Base-by-base conservation (phyloP, 2,113 vertebrate genomes). In the Tautogolabrus adspersus region DNA sequence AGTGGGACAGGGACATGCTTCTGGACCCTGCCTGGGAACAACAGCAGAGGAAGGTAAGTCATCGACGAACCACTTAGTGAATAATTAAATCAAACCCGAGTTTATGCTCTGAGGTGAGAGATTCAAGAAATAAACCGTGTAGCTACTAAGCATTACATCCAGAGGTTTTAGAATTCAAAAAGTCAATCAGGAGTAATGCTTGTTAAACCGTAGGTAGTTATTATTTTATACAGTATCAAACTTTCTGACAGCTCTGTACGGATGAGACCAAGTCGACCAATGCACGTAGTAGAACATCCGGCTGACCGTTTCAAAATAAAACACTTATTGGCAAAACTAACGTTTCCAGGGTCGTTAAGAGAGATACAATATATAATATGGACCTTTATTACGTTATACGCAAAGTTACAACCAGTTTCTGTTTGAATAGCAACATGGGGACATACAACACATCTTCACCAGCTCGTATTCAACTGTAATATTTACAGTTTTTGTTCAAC, bases 11-110 rank as follows among this genome's bases (percentile, higher is more conserved):
- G 78, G 95, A 96, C 89, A 90, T 95, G 88, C 80, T 96, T 23
- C 88, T 96, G 82, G 95, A 96, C 87, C 95, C 95, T 0, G 95
- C 95, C 52, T 96, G 95, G 95, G 95, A 96, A 52, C 95, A 95
- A 74, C 95, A 96, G 82, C 95, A 96, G 83, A 91, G 95, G 68
- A 96, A 96, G 91, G 95, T 95, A 80, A 72, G 89, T 84, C 21
- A 22, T 3, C 64, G 6, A 13, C 1, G 21, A 30, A 13, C 6
- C 47, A 7, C 16, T 18, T 18, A 0, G 7, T 42, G 4, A 62
- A 22, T 19, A 71, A 6, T 19, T 10, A 56, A 12, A 5, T 12
- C 16, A 58, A 7, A n/a, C 9, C 46, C 34, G 18, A 3, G 22
- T 74, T 57, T 47, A 38, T 8, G 19, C 22, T 8, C 19, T 21